These are phyloP conservation scores for Emydocephalus ijimae DNA, from an alignment of 2,113 vertebrate genomes.

Conservation along the genomic window DNA sequence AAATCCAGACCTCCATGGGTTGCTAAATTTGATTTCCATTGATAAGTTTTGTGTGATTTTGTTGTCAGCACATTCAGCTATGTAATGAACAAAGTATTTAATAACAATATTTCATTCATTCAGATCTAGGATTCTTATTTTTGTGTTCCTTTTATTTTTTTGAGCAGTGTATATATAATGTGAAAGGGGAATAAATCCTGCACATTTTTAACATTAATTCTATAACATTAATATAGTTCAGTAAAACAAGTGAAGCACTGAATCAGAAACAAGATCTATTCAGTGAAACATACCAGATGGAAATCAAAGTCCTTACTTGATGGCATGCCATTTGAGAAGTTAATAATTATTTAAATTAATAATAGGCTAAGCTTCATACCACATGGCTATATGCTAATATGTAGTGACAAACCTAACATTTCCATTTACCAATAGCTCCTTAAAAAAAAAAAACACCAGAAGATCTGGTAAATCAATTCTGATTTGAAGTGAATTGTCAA, in stretches of 20 bases:
- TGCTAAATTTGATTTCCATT: too few relatives aligned
- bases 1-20: too few relatives aligned
- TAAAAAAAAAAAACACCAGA: not conserved
- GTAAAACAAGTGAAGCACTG: constrained; percentile 32
- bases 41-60: too few relatives aligned
- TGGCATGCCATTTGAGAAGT: constrained; percentile 48
- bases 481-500: not conserved
- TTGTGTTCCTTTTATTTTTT: too few relatives aligned
- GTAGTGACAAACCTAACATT: not conserved
- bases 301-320: not conserved
- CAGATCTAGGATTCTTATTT: too few relatives aligned
- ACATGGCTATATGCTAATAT: constrained; percentile 23
- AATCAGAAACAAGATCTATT: constrained; percentile 42
- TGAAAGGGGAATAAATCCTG: constrained; percentile 36
- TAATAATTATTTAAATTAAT: constrained; percentile 56
- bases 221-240: constrained; percentile 11
- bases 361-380: constrained; percentile 54
- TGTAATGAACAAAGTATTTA: too few relatives aligned
- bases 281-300: constrained; percentile 22
- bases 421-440: not conserved
- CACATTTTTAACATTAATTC: constrained; percentile 36
- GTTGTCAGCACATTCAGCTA: too few relatives aligned
- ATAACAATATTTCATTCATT: too few relatives aligned
- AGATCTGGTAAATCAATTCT: not conserved
- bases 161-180: constrained; percentile 19